Percentiles rank a stretch among this genome's conserved stretches.
Evolutionary conservation across 1,140 invertebrate genomes (phyloP).

Genomic region (Drosophila busckii): DNA sequence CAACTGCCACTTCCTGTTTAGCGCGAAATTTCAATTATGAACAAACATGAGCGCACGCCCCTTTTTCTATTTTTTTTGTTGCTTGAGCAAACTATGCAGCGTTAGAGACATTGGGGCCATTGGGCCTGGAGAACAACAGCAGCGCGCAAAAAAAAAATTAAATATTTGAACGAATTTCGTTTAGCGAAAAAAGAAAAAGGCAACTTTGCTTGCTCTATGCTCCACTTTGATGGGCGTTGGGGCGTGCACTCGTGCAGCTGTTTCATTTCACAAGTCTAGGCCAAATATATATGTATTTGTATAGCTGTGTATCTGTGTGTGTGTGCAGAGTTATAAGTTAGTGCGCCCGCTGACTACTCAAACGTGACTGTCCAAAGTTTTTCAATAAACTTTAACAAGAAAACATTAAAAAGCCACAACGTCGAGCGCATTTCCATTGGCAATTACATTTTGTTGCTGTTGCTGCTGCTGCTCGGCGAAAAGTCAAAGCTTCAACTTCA

Average conservation of each 20-base stretch:
- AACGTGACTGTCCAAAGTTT: slow-evolving; percentile 76
- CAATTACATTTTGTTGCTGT: slow-evolving; percentile 24
- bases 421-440: slow-evolving; percentile 65
- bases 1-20: slow-evolving; percentile 66
- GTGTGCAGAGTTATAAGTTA: slow-evolving; percentile 48
- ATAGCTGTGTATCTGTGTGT: slow-evolving; percentile 13
- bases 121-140: slow-evolving; percentile 9
- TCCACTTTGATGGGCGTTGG: slow-evolving; percentile 63
- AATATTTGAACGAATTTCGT: slow-evolving; percentile 51
- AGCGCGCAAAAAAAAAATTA: slow-evolving; percentile 46
- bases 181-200: slow-evolving; percentile 49
- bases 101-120: no score
- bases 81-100: no score
- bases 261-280: slow-evolving; percentile 59
- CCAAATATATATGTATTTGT: slow-evolving; percentile 7
- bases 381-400: slow-evolving; percentile 77
- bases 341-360: slow-evolving; percentile 68
- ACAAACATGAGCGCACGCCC: slow-evolving; percentile 39
- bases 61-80: no score
- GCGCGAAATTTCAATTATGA: slow-evolving; percentile 75
- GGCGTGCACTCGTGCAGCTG: slow-evolving; percentile 64
- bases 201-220: no score
- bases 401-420: slow-evolving; percentile 76
- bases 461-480: slow-evolving; percentile 7
- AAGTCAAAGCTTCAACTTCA: slow-evolving; percentile 71